Percentiles rank a stretch among this genome's conserved stretches.
These are phyloP conservation scores for Aplysina aerophoba DNA, from an alignment of 37 sponge, comb jelly and placozoan species.

Conservation along the genomic window DNA sequence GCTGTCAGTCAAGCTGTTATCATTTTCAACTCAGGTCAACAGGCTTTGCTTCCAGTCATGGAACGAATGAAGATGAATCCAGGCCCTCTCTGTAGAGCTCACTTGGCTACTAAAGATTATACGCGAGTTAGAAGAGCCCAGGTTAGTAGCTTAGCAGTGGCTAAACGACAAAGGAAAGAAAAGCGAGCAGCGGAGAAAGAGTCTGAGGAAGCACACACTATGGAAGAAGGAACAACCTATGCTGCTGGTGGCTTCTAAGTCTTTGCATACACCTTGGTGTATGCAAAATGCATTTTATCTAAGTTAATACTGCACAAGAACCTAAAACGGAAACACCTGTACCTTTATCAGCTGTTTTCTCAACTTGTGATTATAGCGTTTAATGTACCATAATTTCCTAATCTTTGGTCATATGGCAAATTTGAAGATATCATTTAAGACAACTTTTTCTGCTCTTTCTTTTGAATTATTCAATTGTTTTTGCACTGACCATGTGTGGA, in stretches of 20 bases:
- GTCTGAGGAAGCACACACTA: constrained; percentile 11
- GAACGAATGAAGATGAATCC: neutral
- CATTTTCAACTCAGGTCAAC: constrained; percentile 36
- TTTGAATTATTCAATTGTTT: constrained; percentile 1
- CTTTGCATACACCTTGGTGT: neutral
- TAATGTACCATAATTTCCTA: neutral
- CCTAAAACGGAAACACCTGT: neutral
- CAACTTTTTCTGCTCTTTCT: constrained; percentile 2
- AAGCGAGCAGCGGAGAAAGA: constrained; percentile 34
- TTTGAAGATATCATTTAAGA: neutral
- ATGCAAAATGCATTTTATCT: neutral
- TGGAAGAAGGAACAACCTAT: constrained; percentile 13
- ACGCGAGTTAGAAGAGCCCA: constrained; percentile 3
- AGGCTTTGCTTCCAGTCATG: constrained; percentile 29
- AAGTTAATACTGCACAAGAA: neutral
- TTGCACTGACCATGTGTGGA: neutral
- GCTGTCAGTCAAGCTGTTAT: constrained; percentile 24
- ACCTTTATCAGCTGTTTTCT: constrained; percentile 11
- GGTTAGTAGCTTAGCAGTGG: neutral
- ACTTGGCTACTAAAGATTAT: neutral
- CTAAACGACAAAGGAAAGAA: constrained; percentile 24
- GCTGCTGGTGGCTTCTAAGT: too few relatives aligned
- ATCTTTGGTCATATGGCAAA: neutral
- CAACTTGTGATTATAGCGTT: neutral
- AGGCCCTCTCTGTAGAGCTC: constrained; percentile 31